Evolutionary conservation across 1,140 invertebrate genomes (phyloP), one percentile per base, ranked within the genome.

Genomic region (Apis laboriosa): DNA sequence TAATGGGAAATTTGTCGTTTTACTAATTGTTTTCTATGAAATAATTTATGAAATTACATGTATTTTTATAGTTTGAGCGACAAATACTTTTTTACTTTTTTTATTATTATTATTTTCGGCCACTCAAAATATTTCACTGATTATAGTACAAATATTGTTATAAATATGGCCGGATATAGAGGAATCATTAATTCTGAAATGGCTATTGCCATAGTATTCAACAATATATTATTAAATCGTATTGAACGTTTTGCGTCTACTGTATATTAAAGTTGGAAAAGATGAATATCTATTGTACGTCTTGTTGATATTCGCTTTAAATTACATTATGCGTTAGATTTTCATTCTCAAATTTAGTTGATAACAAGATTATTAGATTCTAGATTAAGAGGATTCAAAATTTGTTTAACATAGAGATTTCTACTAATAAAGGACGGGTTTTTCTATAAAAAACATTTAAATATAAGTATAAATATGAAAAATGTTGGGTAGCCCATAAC

Each of bases 391-490:
- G 70, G 71, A 86, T 75, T 83, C 89, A 79, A 81, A 83, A 81
- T 87, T 63, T 71, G 28, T 51, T 77, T 49, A 83, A 85, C 61
- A 84, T 60, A 67, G 58, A 85, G 60, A 76, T 84, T 49, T 75
- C 76, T 88, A 88, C 34, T 68, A 83, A 78, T 86, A 90, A 85
- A 92, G 91, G 92, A 94, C 91, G 92, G 91, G 91, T 89, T 90
- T 83, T 88, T 63, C 91, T 92, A 92, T 91, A 88, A 80, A 89
- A 89, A 91, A 89, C 66, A 85, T 88, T 92, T 85, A 83, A 89
- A 90, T 90, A 84, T 87, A 90, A 79, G 78, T 94, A 93, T 75
- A 94, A 93, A 93, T 90, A 93, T 93, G 86, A 92, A 93, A 93
- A 93, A 90, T 77, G 84, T 86, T 88, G 83, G 61, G 86, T 60